Percentiles rank a stretch among this genome's conserved stretches.
Evolutionary conservation across 2,797 vertebrate genomes (phyloP).

Genomic region (Myotis myotis): DNA sequence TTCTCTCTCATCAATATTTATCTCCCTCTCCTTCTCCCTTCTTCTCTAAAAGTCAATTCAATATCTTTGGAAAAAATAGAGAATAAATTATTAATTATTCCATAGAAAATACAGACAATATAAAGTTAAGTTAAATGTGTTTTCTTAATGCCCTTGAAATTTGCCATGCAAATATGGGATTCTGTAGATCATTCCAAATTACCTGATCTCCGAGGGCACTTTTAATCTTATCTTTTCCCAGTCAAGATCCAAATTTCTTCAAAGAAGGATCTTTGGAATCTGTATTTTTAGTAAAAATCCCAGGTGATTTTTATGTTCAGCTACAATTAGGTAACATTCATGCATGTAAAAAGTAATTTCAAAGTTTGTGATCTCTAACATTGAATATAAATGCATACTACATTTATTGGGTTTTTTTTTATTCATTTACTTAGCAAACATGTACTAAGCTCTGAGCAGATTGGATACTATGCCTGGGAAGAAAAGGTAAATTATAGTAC

Average conservation of each 20-base stretch:
- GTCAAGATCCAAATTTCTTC: neutral
- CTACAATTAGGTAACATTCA: neutral
- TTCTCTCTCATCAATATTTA: too few species aligned
- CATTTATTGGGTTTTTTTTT: neutral
- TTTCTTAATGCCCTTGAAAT: slow-evolving; percentile 1
- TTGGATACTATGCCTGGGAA: neutral
- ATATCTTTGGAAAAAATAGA: neutral
- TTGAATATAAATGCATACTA: neutral
- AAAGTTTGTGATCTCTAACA: neutral
- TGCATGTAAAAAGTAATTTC: neutral
- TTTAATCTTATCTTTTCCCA: neutral
- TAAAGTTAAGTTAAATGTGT: neutral
- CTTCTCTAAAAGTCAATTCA: too few species aligned
- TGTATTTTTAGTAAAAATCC: neutral
- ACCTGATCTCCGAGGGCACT: neutral
- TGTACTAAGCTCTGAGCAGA: neutral
- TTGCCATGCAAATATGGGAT: neutral
- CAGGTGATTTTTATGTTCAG: neutral
- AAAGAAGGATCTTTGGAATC: neutral
- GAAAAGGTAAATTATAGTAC: neutral
- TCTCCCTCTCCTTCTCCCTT: too few species aligned
- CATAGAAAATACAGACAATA: neutral
- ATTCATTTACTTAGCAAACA: slow-evolving; percentile 27
- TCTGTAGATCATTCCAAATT: neutral
- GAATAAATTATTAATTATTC: neutral